These are phyloP conservation scores for Mastigias papua DNA, from an alignment of 30 jellyfish, hydroid and myxozoan species.

Conservation along the genomic window DNA sequence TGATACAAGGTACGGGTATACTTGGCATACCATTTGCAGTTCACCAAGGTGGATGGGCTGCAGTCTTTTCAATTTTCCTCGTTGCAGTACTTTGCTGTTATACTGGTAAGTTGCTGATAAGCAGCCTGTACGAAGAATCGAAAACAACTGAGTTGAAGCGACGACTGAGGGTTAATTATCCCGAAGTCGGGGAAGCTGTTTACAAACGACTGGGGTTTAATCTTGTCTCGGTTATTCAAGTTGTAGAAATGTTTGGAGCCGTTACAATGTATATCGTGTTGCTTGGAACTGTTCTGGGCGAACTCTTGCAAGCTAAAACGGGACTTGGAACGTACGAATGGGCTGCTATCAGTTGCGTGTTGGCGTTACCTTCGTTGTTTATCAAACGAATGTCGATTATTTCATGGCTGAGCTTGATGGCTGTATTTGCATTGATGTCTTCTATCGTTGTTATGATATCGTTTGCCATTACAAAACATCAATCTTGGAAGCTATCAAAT, in stretches of 20 bases:
- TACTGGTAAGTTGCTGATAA: conserved; percentile 88
- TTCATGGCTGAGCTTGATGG: conserved; percentile 92
- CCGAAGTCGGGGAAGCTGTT: conserved; percentile 97
- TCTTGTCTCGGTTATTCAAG: conserved; percentile 78
- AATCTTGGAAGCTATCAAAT: conserved; percentile 74
- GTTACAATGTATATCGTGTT: conserved; percentile 90
- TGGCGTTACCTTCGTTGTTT: conserved; percentile 86
- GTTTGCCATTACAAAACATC: conserved; percentile 77
- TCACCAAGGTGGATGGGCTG: conserved; percentile 97
- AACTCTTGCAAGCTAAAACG: conserved; percentile 69
- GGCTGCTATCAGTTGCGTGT: conserved; percentile 89
- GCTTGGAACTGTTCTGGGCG: conserved; percentile 88
- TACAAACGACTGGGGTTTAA: conserved; percentile 67
- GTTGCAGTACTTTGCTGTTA: conserved; percentile 92
- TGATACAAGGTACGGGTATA: conserved; percentile 96
- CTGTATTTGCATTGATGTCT: conserved; percentile 92
- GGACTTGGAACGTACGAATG: conserved; percentile 89
- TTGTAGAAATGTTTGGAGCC: conserved; percentile 93
- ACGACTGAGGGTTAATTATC: conserved; percentile 86
- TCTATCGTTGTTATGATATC: conserved; percentile 83
- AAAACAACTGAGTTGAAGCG: conserved; percentile 73
- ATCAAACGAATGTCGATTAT: conserved; percentile 91
- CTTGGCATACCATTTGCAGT: conserved; percentile 88
- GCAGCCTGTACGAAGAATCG: conserved; percentile 93
- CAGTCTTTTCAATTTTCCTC: conserved; percentile 85